phyloP scores from a whole-genome alignment of 2,113 vertebrate species.

The Myotis brandtii region DNA sequence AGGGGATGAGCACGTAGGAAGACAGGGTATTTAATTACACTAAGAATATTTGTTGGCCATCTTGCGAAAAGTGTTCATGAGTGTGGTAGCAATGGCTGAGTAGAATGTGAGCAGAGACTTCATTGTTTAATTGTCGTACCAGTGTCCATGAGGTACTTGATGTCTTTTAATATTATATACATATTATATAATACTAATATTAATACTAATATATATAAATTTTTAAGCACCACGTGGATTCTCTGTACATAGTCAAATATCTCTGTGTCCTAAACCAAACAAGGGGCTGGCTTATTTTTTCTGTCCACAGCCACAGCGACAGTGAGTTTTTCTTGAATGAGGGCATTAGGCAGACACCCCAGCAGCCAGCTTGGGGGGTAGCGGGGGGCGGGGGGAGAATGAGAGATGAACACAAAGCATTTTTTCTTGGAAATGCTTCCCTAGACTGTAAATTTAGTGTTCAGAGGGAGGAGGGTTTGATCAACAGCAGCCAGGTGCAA shows the following conservation, averaged over 20 bases:
- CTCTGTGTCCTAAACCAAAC: neutral
- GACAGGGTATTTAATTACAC: neutral
- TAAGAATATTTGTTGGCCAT: neutral
- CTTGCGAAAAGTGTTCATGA: neutral
- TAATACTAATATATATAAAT: neutral
- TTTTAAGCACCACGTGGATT: neutral
- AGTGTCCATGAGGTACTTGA: neutral
- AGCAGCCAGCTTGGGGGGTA: neutral
- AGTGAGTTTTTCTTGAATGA: neutral
- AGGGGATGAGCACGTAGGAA: neutral
- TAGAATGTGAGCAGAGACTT: neutral
- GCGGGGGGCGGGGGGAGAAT: neutral
- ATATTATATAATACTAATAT: neutral
- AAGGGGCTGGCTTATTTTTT: neutral
- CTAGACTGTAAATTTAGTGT: neutral
- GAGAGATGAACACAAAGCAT: neutral
- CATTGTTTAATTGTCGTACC: neutral
- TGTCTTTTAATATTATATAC: neutral
- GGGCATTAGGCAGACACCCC: neutral
- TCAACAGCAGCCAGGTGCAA: neutral
- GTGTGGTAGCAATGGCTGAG: rapidly evolving
- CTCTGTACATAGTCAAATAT: neutral
- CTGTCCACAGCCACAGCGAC: neutral
- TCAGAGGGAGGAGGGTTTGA: neutral
- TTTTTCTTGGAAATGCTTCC: neutral